Evolutionary conservation across 2,113 vertebrate genomes (phyloP).

Genomic region (Apodemus sylvaticus): DNA sequence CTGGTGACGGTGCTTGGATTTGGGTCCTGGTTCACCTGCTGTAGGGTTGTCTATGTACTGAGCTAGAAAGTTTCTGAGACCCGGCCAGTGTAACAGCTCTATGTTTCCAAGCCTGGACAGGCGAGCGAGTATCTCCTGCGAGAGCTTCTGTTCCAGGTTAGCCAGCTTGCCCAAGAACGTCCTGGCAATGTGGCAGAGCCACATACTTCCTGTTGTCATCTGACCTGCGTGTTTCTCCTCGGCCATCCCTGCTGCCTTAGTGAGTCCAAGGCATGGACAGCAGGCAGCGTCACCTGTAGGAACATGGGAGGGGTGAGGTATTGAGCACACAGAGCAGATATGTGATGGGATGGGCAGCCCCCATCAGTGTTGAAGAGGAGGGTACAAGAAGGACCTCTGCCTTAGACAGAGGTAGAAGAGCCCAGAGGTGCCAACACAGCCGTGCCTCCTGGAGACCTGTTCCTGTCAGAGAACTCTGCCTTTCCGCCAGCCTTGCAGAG

Average conservation of each 20-base stretch:
- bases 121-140: not conserved
- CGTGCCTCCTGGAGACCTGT: fast-evolving
- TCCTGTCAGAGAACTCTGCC: not conserved
- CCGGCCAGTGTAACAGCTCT: not conserved
- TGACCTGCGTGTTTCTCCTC: not conserved
- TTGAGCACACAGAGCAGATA: fast-evolving
- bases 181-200: not conserved
- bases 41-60: not conserved
- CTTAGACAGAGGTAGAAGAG: not conserved
- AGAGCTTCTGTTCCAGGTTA: not conserved
- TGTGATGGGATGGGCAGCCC: fast-evolving
- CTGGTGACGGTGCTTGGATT: not conserved
- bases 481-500: not conserved
- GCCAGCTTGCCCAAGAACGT: not conserved
- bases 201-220: fast-evolving
- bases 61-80: not conserved
- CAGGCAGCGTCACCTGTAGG: not conserved
- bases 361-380: not conserved
- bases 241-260: not conserved
- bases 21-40: not conserved
- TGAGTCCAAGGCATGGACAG: not conserved
- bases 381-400: not conserved
- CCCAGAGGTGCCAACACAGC: fast-evolving
- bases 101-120: not conserved
- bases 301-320: not conserved